Base-by-base conservation (phyloP, 2,797 vertebrate species). In the Australoheros facetus region DNA sequence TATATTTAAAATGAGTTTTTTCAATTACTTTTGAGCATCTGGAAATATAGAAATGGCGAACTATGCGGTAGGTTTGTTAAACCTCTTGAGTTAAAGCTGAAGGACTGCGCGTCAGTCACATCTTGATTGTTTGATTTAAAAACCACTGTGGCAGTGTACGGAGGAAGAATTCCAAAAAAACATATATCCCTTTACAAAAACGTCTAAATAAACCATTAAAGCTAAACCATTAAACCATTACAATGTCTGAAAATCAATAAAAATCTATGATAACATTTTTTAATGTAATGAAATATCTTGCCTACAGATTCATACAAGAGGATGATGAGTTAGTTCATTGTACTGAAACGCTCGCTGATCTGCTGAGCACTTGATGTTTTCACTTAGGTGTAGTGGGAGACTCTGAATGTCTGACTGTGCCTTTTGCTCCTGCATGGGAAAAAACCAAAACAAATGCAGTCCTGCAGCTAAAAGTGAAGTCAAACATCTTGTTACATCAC, bases 321-420 rank as follows among this genome's bases (percentile, higher is more conserved):
- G 2, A 17, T 21, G 55, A 79, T 53, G 62, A 79, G 51, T 16
- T 3, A 26, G 13, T 23, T 30, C 34, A 10, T 57, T 55, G 75
- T 71, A 1, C 8, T 57, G 7, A 34, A 9, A 45, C 2, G 2
- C 42, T 39, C 28, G 0, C n/a, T 56, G 39, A 45, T 69, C 8
- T 59, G 71, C 74, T 39, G 71, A 70, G 75, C n/a, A 37, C 19
- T 48, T 53, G 8, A 69, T 73, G 4, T 55, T 80, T 71, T 59
- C 57, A n/a, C 57, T 58, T n/a, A 3, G 30, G 19, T 59, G 56
- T 79, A 66, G 19, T 9, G 45, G 32, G 39, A 71, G 71, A 64
- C 56, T n/a, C 28, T 74, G 73, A 81, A 74, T 53, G 13, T 2
- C 28, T 21, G 60, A 58, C 57, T 59, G 30, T n/a, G 57, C 37